A percentile compares a stretch with the other conserved stretches of the same genome.
These are phyloP conservation scores for Labeo calbasu DNA, from an alignment of 2,797 vertebrate genomes.

Conservation along the genomic window DNA sequence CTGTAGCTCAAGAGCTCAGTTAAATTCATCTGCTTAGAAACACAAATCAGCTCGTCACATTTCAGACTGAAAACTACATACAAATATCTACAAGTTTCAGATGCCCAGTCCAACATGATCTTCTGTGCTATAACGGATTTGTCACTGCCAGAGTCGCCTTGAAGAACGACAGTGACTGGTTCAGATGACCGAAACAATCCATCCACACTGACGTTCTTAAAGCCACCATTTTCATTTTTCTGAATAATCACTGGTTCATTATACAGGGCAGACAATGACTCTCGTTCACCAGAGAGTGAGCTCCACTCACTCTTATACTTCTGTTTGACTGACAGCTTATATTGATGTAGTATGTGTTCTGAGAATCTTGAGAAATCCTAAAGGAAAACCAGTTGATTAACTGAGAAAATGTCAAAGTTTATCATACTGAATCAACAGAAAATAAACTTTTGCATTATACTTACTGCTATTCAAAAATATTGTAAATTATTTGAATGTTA, in stretches of 20 bases:
- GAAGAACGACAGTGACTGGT: slow-evolving; percentile 18
- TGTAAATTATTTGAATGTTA: too few relatives aligned
- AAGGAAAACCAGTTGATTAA: neutral
- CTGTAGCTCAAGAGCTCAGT: slow-evolving; percentile 17
- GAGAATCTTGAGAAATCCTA: too few relatives aligned
- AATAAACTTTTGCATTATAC: too few relatives aligned
- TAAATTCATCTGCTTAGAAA: neutral
- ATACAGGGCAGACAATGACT: neutral
- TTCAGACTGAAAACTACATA: slow-evolving; percentile 15
- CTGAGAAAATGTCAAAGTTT: too few relatives aligned
- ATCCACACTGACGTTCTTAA: neutral
- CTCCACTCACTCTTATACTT: too few relatives aligned
- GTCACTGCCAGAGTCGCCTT: slow-evolving; percentile 36
- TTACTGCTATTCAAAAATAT: too few relatives aligned
- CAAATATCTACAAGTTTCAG: neutral
- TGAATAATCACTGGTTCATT: neutral
- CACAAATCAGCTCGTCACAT: slow-evolving; percentile 34
- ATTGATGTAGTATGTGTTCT: too few relatives aligned
- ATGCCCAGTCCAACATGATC: slow-evolving; percentile 46
- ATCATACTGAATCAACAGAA: too few relatives aligned
- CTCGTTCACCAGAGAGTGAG: neutral
- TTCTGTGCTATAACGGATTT: slow-evolving; percentile 36
- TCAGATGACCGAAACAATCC: accelerated
- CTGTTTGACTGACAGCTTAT: too few relatives aligned
- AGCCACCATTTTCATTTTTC: neutral